Base-by-base conservation (phyloP, 2,113 vertebrate genomes). In the Tachuris rubrigastra region DNA sequence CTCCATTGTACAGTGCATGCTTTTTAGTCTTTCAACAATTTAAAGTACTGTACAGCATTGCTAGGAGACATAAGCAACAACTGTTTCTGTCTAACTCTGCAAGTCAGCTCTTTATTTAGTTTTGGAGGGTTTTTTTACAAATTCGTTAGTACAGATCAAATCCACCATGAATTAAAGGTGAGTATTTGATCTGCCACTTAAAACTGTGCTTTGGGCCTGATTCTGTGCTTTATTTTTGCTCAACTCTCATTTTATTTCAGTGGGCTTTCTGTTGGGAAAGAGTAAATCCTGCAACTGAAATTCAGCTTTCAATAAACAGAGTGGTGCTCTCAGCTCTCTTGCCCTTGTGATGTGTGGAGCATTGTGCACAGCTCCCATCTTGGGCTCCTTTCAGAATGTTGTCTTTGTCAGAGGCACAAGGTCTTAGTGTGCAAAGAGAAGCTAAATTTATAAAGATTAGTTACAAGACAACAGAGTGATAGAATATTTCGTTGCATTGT, bases 391-490 rank as follows among this genome's bases (percentile, higher is more conserved):
- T 95, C 76, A 96, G 89, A 96, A 94, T 96, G 94, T 90, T 95
- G 82, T 30, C 90, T 96, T 94, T 90, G 87, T 86, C 76, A 93
- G 86, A 85, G 80, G 80, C 72, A 96, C 92, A 94, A 89, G 62
- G 68, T 96, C 90, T 95, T 60, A 87, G 85, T 95, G 89, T 95
- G 85, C 95, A 86, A 95, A 97, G 88, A 80, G 5, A 46, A 95
- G 91, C 97, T 86, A 88, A 88, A 93, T 94, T 96, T 95, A 67
- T 96, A 93, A 89, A 96, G 95, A 96, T 92, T 77, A 88, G 55
- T 90, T 95, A 71, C 65, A 87, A 90, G 73, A 87, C 91, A 91
- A 39, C 78, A 77, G 73, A 12, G 39, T 85, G 56, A 94, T 93
- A 84, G 91, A 95, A 37, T 78, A 76, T 80, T 88, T 94, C 72